Evolutionary conservation across 1,140 invertebrate species (phyloP).

Genomic region (Aphaenogaster ashmeadi): DNA sequence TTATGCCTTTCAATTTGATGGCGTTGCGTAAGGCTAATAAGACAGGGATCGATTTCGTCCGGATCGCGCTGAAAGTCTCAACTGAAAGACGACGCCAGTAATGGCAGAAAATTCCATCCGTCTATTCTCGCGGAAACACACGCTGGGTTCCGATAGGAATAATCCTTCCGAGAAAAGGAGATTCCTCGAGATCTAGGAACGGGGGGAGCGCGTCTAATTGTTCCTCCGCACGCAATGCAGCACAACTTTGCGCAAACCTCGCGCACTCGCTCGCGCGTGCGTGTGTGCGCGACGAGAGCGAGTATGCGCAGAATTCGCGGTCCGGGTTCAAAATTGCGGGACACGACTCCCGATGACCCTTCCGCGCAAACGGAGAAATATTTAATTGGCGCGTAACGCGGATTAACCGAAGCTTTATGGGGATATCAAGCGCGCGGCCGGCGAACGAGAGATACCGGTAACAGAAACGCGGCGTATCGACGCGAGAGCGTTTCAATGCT

Average conservation of each 20-base stretch:
- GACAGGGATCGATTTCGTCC: constrained; percentile 58
- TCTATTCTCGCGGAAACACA: constrained; percentile 49
- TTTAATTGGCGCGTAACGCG: constrained; percentile 46
- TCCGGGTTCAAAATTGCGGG: constrained; percentile 29
- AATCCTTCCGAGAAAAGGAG: constrained; percentile 23
- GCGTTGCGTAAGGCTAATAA: constrained; percentile 67
- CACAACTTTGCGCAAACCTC: constrained; percentile 1
- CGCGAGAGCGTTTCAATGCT: constrained; percentile 14
- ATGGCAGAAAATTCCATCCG: constrained; percentile 61
- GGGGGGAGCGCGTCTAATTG: constrained; percentile 36
- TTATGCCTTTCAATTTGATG: constrained; percentile 25
- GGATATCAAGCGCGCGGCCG: constrained; percentile 27
- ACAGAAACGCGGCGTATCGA: constrained; percentile 18
- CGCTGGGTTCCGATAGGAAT: constrained; percentile 34
- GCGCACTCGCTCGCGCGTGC: background rate
- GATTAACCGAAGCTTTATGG: constrained; percentile 36
- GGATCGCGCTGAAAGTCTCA: background rate
- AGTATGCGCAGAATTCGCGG: constrained; percentile 43
- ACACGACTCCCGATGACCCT: constrained; percentile 15
- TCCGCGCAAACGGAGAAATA: constrained; percentile 30
- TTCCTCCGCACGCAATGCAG: constrained; percentile 37
- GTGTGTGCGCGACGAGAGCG: background rate
- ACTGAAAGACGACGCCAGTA: constrained; percentile 34
- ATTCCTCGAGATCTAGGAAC: constrained; percentile 26
- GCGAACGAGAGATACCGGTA: background rate